Base-by-base conservation (phyloP, 2,888 invertebrate species). In the Callyntrura sp. region DNA sequence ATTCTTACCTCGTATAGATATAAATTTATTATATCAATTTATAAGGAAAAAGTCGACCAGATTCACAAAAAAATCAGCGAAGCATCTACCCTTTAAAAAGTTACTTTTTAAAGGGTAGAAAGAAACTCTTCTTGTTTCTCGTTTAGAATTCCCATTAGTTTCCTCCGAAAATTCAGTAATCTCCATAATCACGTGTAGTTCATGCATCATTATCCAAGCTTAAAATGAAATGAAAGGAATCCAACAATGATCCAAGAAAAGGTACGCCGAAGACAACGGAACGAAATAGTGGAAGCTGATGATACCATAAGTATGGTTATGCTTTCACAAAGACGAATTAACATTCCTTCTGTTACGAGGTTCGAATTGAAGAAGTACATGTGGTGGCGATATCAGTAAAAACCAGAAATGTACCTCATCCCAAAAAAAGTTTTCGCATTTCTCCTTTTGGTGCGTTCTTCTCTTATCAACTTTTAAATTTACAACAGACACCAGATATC, bases 181-280 rank as follows among this genome's bases (percentile, higher is more conserved):
- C 85, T 85, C 85, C 85, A 85, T 85, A 45, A 68, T 73, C 57
- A 55, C 85, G 55, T 70, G 85, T 55, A 85, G 85, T 85, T 85
- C 85, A 85, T 85, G 85, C 73, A 85, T 85, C 85, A 85, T 85
- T 85, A 85, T 85, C 85, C 65, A 79, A 35, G 68, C 83, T 84
- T 65, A 68, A 48, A 84, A 84, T 65, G 83, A 68, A 55, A 84
- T 84, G 68, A 84, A 84, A 84, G 65, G 82, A 84, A 70, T 79
- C 79, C 60, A 79, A 60, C 79, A 79, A 78, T 51, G 55, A 78
- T 23, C 76, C 6, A 76, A 25, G 76, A 12, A 78, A 55, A 12
- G 17, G 78, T 28, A 8, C 25, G 35, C 25, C 14, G 55, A 78
- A 55, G 78, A 78, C 78, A 55, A 78, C 51, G 25, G n/a, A 78